Conservation (phyloP, 2,888 invertebrate genomes). For the Aleiodes leptofemur region DNA sequence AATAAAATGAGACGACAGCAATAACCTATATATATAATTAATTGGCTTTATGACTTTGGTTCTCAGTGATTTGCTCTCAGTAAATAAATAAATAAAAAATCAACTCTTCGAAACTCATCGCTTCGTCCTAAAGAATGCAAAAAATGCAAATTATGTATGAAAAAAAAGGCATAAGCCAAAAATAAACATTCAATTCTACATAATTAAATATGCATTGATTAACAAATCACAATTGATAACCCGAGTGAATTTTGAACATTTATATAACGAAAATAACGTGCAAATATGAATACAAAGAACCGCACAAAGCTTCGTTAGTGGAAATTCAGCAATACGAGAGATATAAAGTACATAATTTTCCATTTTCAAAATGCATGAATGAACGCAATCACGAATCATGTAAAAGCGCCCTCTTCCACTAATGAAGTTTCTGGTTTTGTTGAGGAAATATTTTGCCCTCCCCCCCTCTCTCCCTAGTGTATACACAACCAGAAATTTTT, state of each 20-base stretch:
- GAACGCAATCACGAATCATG: constrained; percentile 19
- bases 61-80: no score
- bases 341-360: constrained; percentile 2
- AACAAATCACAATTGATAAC: no score
- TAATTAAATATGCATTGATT: no score
- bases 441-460: neutral
- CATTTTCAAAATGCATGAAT: constrained; percentile 13
- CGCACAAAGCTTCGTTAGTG: constrained; percentile 15
- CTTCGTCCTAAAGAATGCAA: no score
- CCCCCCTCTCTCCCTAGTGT: neutral
- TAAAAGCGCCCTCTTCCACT: neutral
- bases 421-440: constrained; percentile 12
- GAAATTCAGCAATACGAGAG: neutral
- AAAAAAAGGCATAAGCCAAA: no score
- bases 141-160: no score
- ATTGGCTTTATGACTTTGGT: no score
- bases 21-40: no score
- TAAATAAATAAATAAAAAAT: no score
- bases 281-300: neutral
- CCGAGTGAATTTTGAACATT: neutral
- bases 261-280: neutral
- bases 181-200: no score
- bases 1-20: no score
- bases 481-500: neutral
- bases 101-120: no score